Evolutionary conservation across 2,113 vertebrate species (phyloP).

Genomic region (Heliornis fulica): DNA sequence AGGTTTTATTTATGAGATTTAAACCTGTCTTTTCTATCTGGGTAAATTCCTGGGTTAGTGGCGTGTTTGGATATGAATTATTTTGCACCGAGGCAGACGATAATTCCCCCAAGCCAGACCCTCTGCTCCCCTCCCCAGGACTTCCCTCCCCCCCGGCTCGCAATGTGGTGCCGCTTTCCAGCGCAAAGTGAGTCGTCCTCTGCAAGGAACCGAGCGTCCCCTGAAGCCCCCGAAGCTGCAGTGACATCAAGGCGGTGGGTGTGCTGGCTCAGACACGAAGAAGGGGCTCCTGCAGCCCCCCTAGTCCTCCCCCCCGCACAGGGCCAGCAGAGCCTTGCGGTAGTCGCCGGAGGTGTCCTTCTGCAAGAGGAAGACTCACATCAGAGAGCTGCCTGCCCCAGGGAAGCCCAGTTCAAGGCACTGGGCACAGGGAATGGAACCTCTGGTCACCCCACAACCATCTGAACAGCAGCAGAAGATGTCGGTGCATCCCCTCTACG

Average conservation of each 20-base stretch:
- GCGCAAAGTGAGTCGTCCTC: slow-evolving; percentile 10
- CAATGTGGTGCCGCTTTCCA: background rate
- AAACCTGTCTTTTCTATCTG: background rate
- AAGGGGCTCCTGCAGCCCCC: background rate
- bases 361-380: slow-evolving; percentile 68
- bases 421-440: background rate
- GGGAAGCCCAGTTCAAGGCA: background rate
- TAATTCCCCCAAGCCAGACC: background rate
- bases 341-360: slow-evolving; percentile 96
- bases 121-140: background rate
- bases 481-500: background rate
- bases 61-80: background rate
- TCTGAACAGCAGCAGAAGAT: background rate
- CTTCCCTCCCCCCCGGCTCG: background rate
- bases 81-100: background rate
- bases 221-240: slow-evolving; percentile 36
- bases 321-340: slow-evolving; percentile 85
- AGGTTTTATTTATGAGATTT: slow-evolving; percentile 60
- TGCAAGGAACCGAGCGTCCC: background rate
- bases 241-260: slow-evolving; percentile 54
- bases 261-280: slow-evolving; percentile 38
- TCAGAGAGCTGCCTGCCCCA: background rate
- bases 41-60: slow-evolving; percentile 1
- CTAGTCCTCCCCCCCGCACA: slow-evolving; percentile 94
- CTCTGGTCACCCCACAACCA: background rate